Base-by-base conservation (phyloP, 2,888 invertebrate genomes). In the Metacarcinus magister region DNA sequence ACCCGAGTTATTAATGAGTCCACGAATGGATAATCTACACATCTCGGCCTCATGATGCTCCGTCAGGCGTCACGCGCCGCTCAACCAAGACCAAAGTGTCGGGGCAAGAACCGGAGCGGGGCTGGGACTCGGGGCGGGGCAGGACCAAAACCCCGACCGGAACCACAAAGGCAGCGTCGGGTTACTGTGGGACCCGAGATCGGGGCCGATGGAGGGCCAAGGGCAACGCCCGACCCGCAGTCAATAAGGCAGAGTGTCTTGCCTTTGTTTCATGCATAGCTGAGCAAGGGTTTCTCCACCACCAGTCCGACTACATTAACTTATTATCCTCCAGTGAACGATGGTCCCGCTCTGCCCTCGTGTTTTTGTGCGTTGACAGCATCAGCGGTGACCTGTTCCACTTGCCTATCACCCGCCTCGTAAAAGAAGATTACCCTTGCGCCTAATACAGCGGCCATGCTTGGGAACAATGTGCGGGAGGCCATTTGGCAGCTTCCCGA, bases 1-100 rank as follows among this genome's bases (percentile, higher is more conserved):
- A 48, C 87, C 91, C 13, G 75, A 28, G 95, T 95, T 95, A 95
- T 93, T 95, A 95, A 95, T 95, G 95, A 95, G 95, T 95, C 93
- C 95, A 95, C 95, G 95, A 95, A 93, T 95, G 92, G 95, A 48
- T 95, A 95, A 95, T 95, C 95, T 95, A 93, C 93, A 93, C 95
- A 95, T 95, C 95, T 95, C 95, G 23, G 92, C 87, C 93, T 87
- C 95, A 93, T 95, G 95, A 89, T 95, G 95, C 95, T 95, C 87
- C 93, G 95, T 95, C 95, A 95, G 95, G 92, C 95, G 93, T 95
- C 95, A 95, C 95, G 95, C 92, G 67, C 92, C 28, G 92, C 92
- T 92, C 95, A 95, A 95, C 95, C 95, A 92, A 95, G 95, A 95
- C 95, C 75, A 75, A 93, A 67, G 43, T 60, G 93, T 48, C 23